Evolutionary conservation across 2,113 vertebrate genomes (phyloP), one percentile per base, ranked within the genome.

Genomic region (Dasyprocta punctata): DNA sequence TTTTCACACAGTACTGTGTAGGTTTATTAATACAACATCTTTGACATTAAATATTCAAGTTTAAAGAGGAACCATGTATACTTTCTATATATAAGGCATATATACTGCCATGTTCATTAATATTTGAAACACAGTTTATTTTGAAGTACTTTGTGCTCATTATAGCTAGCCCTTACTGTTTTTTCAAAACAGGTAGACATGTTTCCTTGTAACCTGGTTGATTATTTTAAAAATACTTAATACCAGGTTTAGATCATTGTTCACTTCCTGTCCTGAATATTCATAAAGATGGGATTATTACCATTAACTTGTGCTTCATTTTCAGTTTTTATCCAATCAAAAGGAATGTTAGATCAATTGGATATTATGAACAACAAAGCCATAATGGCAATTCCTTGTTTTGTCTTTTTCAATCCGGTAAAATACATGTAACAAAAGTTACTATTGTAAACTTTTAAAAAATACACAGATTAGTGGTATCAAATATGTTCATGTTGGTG

Each of bases 71-170:
- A 97, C 83, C 87, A 90, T 0, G 1, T 95, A 89, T 58, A 91
- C 67, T 96, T 97, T 89, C 89, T 96, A 2, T 77, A 54, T 89
- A 24, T 28, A 89, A 92, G 6, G 36, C 60, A 95, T 65, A 44
- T 61, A 20, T 47, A 56, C 84, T 88, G 13, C 80, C 90, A 94
- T 93, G 47, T 11, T 22, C 90, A 78, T 90, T 65, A 96, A 82
- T 98, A 97, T 97, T 98, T 98, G 97, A 97, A 83, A 52, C 69
- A 93, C 91, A 75, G 58, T 89, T 93, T 96, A 96, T 98, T 98
- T 96, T 95, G 75, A 98, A 95, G 38, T 54, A 78, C 90, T 97
- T 97, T 90, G 0, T 94, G 88, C 78, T 97, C 98, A 97, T 97
- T 96, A 95, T 87, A 96, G 78, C 80, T 96, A 92, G 52, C 86